Base-by-base conservation (phyloP, 2,113 vertebrate species). In the Himantopus leucocephalus region DNA sequence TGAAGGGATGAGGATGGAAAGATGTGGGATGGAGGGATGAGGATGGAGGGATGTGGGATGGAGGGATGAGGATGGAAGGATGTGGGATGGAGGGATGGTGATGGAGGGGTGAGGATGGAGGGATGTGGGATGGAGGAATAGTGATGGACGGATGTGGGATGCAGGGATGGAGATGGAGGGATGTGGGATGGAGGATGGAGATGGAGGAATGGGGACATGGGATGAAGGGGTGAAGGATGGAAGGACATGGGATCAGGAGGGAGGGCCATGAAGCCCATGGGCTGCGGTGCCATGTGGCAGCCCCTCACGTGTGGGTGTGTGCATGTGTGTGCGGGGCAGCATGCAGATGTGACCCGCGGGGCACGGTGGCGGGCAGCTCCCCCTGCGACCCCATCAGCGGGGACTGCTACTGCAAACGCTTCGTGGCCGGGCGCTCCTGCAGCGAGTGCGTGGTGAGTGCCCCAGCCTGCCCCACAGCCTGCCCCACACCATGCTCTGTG, bases 331-430 rank as follows among this genome's bases (percentile, higher is more conserved):
- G 19, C 50, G 62, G 84, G 50, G 41, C 96, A 99, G 98, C 98
- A 2, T 99, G 98, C 92, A 98, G 98, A 94, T 99, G 98, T 87
- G 98, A 99, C 88, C 98, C 98, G 3, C 97, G 97, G 62, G 98
- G 99, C 34, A 98, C 97, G 5, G 98, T 98, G 27, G 96, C 97
- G 26, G 96, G 98, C 85, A 98, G 92, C 75, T 96, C 97, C 15
- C 98, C 98, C 0, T 99, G 98, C 32, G 99, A 99, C 86, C 98
- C 98, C 88, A 98, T 98, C 96, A 99, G 98, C 3, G 98, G 98
- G 1, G 98, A 98, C 96, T 99, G 99, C 93, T 98, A 98, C 90
- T 99, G 99, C 96, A 99, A 99, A 97, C 95, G 98, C 96, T 98
- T 99, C 0, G 99, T 99, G 71, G 98, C 98, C 0, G 98, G 98